Evolutionary conservation across 2,797 vertebrate species (phyloP), one percentile per base, ranked within the genome.

Genomic region (Luscinia megarhynchos): DNA sequence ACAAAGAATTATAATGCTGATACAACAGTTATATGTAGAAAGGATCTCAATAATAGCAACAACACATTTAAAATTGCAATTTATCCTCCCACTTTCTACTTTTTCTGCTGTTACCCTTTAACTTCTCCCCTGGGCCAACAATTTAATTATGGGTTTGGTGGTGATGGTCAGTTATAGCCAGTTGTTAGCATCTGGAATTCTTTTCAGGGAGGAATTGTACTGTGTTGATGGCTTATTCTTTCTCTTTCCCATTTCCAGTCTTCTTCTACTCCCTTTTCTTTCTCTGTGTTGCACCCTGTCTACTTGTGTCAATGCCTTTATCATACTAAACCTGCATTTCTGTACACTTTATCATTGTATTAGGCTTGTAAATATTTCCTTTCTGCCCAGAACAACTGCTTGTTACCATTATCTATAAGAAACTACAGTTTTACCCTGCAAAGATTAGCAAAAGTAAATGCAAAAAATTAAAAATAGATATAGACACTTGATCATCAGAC

Each of bases 301-400:
- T 36, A 14, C 3, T 3, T 1, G 0, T 34, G 11, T 32, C 46
- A 74, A 54, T 10, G n/a, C 5, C 19, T 72, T 57, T 72, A 22
- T 61, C 54, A 57, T 17, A 51, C 7, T 61, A 50, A 76, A 53
- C 5, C 9, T 62, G 5, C 29, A 30, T 63, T 53, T 84, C 45
- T 22, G 23, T 48, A 23, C 9, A 7, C 4, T 38, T 3, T 20
- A 17, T 17, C 23, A 46, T 21, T 54, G 7, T 45, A 19, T n/a
- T 46, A 46, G 19, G n/a, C 7, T 43, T 69, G 23, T 27, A 64
- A 54, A 75, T 46, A 43, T 50, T 75, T 70, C 9, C 14, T 40
- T 53, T 74, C 51, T 54, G 22, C 41, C n/a, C 54, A 16, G 24
- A 64, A 43, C 3, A 77, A 50, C 3, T 45, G 19, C 12, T 81